Conservation (phyloP, 2,797 vertebrate species). For the Channallabes apus region DNA sequence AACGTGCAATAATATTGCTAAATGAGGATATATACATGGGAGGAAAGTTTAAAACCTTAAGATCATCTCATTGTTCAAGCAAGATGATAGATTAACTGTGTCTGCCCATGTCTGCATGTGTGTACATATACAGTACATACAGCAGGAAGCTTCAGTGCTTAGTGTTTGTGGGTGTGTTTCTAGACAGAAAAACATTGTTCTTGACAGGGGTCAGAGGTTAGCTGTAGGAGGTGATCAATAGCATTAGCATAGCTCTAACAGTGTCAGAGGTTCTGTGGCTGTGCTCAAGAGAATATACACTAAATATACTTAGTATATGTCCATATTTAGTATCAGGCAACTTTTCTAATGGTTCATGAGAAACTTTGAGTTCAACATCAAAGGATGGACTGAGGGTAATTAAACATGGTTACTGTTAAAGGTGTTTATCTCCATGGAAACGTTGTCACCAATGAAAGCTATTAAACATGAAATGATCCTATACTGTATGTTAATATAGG, state of each 20-base stretch:
- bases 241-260: conserved; percentile 42
- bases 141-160: neutral
- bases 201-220: conserved; percentile 27
- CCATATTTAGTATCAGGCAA: conserved; percentile 1
- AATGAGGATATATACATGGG: neutral
- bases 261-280: conserved; percentile 33
- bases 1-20: neutral
- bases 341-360: neutral
- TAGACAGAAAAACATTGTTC: conserved; percentile 16
- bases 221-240: conserved; percentile 45
- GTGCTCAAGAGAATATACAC: conserved; percentile 30
- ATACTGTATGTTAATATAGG: neutral
- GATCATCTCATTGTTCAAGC: conserved; percentile 1
- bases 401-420: neutral
- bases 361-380: neutral
- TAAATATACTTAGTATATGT: conserved; percentile 17
- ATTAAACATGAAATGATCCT: neutral
- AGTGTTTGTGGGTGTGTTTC: conserved; percentile 21
- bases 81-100: conserved; percentile 5
- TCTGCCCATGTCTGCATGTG: neutral
- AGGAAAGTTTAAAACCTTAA: conserved; percentile 2
- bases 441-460: neutral
- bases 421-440: neutral
- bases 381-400: neutral
- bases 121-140: neutral